Evolutionary conservation across 2,113 vertebrate genomes (phyloP).

Genomic region (Upupa epops): DNA sequence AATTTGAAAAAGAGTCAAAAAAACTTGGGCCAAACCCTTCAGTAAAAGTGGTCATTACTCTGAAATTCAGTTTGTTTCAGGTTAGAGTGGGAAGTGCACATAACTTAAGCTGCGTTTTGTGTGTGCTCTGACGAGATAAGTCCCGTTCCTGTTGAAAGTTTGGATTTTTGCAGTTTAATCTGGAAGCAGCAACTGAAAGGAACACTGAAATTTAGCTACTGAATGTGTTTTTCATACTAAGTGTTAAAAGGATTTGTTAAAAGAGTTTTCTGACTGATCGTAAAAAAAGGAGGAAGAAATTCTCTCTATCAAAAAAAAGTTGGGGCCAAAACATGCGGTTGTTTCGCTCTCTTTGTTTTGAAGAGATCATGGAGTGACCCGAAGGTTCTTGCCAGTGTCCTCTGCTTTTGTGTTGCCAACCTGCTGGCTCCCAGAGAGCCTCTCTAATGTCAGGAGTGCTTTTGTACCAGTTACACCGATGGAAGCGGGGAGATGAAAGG

Average conservation of each 20-base stretch:
- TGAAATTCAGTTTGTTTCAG: conserved; percentile 9
- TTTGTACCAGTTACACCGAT: not conserved
- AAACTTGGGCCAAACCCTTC: conserved; percentile 22
- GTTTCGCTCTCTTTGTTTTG: conserved; percentile 2
- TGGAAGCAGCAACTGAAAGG: conserved; percentile 5
- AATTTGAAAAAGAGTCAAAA: not conserved
- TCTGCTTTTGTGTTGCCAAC: not conserved
- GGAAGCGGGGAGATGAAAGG: not conserved
- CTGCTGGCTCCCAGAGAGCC: not conserved
- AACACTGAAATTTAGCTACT: not conserved
- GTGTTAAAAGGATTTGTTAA: not conserved
- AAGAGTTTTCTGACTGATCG: not conserved
- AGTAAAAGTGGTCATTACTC: not conserved
- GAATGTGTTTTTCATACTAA: not conserved
- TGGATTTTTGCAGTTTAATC: not conserved
- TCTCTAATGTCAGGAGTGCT: not conserved
- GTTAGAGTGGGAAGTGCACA: not conserved
- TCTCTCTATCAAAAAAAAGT: not conserved
- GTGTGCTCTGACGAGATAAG: not conserved
- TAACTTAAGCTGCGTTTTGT: not conserved
- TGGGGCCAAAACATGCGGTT: not conserved
- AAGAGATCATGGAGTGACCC: not conserved
- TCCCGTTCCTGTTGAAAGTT: not conserved
- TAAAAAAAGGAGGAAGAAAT: not conserved
- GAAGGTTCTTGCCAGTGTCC: not conserved